A percentile compares a stretch with the other conserved stretches of the same genome.
Conservation (phyloP, 2,797 vertebrate species). For the Natrix natrix region DNA sequence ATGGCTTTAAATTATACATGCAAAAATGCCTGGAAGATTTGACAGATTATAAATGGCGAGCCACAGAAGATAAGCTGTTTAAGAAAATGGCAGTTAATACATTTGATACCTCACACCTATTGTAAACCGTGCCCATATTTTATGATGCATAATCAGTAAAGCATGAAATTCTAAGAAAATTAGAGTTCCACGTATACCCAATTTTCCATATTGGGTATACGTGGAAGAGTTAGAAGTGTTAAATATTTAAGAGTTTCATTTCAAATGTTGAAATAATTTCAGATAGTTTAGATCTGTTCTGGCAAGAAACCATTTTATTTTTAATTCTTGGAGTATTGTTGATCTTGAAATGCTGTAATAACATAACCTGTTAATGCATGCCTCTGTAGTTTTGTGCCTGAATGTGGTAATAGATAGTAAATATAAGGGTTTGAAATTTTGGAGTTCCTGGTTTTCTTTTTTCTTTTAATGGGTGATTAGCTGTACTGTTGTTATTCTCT, state of each 20-base stretch:
- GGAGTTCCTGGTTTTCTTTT: neutral
- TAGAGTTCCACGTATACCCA: neutral
- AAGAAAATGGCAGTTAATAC: slow-evolving; percentile 63
- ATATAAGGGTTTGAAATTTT: slow-evolving; percentile 19
- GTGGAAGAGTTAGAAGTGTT: slow-evolving; percentile 33
- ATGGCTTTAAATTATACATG: slow-evolving; percentile 76
- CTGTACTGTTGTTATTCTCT: neutral
- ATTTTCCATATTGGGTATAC: slow-evolving; percentile 32
- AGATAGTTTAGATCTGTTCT: neutral
- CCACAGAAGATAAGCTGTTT: slow-evolving; percentile 68
- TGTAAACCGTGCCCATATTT: slow-evolving; percentile 44
- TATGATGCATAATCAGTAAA: slow-evolving; percentile 60
- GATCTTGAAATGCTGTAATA: slow-evolving; percentile 17
- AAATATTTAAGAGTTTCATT: slow-evolving; percentile 35
- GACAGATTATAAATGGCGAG: slow-evolving; percentile 68
- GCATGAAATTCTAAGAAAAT: slow-evolving; percentile 31
- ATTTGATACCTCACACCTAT: slow-evolving; percentile 56
- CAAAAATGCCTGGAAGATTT: slow-evolving; percentile 68
- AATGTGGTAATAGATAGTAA: neutral
- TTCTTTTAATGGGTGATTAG: neutral
- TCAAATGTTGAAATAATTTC: slow-evolving; percentile 38
- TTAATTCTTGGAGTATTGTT: neutral
- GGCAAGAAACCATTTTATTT: slow-evolving; percentile 10
- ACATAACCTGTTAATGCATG: slow-evolving; percentile 5
- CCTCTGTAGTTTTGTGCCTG: neutral